A percentile compares a stretch with the other conserved stretches of the same genome.
Evolutionary conservation across 2,888 invertebrate genomes (phyloP).

Genomic region (Acanthosepion lycidas): DNA sequence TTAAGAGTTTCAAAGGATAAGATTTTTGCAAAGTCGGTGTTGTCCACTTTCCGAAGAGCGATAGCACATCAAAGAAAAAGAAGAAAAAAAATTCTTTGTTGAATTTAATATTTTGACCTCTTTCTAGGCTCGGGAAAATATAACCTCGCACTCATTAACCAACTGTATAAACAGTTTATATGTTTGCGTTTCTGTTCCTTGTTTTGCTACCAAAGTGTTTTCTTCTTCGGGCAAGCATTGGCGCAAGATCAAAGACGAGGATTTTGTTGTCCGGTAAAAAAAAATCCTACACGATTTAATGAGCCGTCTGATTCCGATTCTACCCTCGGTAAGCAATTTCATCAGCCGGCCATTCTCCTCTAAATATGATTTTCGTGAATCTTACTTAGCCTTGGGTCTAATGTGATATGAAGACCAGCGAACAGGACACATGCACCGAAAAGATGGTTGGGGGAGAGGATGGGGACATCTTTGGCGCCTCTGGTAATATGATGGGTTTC

Average conservation of each 20-base stretch:
- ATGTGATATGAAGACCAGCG: not conserved
- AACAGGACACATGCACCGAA: not conserved
- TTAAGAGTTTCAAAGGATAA: no score
- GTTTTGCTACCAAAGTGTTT: not conserved
- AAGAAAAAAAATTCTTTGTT: no score
- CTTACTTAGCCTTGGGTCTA: not conserved
- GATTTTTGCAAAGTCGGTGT: no score
- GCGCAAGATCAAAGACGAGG: not conserved
- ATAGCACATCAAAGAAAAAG: no score
- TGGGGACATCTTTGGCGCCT: no score
- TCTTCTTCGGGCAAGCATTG: not conserved
- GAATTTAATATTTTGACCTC: no score
- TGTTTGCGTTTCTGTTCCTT: not conserved
- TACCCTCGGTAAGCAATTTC: not conserved
- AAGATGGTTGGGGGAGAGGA: not conserved
- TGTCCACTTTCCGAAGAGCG: no score
- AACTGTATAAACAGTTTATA: not conserved
- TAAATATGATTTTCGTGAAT: not conserved
- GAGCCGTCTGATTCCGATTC: not conserved
- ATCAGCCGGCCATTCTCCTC: not conserved
- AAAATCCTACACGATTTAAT: not conserved
- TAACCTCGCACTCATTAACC: not conserved
- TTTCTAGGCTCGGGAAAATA: not conserved
- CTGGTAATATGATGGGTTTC: no score
- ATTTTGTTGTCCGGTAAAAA: no score